Evolutionary conservation across 2,113 vertebrate genomes (phyloP), one percentile per base, ranked within the genome.

Genomic region (Cnemophilus loriae): DNA sequence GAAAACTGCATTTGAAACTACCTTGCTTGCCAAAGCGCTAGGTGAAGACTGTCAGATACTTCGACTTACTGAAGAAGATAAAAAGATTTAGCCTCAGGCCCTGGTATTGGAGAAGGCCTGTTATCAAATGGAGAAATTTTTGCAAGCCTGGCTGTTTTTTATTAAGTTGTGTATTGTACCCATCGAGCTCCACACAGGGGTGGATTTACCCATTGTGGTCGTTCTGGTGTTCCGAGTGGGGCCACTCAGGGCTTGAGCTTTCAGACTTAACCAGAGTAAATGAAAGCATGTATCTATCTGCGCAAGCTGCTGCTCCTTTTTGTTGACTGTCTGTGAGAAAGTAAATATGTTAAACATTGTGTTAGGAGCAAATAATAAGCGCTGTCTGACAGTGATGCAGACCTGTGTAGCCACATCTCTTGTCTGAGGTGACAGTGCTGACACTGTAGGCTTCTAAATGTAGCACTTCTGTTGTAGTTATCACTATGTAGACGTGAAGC

Each of bases 141-240:
- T 76, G 10, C 18, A 76, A 16, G 13, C 27, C 20, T 70, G 12
- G 11, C 23, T 68, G 10, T 7, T 4, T 56, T 64, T 32, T 8
- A 1, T 47, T 39, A 12, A 20, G 27, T 55, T 85, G 49, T 33
- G 3, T 35, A 19, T 9, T 79, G 19, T 7, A 11, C 8, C 32
- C 8, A 1, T 23, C 0, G 0, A 52, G 18, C 30, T 78, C 16
- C 24, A 3, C 7, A 7, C 6, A 9, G 13, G 17, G 1, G 1
- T 59, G 7, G 10, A 23, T 55, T 85, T 90, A 42, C 24, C 44
- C 1, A 0, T 49, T 57, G 67, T 35, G 32, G 11, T 50, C 2
- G 0, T 39, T 47, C 10, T 26, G 3, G 26, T 46, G 13, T 23
- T 90, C 26, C 2, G 5, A 67, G 26, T 0, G 0, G 3, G 21